Percentiles rank a stretch among this genome's conserved stretches.
Conservation (phyloP, 2,797 vertebrate species). For the Sciurus vulgaris region DNA sequence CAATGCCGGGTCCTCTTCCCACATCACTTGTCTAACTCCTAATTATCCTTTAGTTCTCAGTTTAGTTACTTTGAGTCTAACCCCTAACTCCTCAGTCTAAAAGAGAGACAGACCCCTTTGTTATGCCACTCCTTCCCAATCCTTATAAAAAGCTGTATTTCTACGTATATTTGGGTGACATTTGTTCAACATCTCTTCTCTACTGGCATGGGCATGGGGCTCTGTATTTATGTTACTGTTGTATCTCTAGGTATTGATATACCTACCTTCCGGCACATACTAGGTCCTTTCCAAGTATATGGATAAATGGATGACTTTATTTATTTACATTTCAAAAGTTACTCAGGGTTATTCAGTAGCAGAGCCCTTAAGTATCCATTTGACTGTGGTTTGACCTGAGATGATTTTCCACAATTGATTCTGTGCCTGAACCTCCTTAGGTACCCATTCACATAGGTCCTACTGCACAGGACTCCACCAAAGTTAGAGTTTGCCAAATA, state of each 20-base stretch:
- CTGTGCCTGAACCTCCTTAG: background rate
- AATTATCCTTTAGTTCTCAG: background rate
- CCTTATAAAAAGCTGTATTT: background rate
- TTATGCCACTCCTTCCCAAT: background rate
- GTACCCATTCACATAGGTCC: too few species aligned
- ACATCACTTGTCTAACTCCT: background rate
- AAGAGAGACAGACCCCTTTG: background rate
- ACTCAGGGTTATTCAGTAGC: background rate
- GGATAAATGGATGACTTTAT: background rate
- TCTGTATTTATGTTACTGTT: background rate
- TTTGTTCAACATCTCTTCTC: background rate
- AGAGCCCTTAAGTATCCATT: background rate
- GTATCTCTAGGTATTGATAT: background rate
- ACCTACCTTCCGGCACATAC: background rate
- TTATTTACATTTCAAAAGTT: background rate
- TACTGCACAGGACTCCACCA: background rate
- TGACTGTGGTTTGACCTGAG: background rate
- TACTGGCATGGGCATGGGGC: background rate
- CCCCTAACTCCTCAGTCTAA: background rate
- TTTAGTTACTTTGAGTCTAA: background rate
- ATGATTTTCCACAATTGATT: background rate
- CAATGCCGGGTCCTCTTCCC: background rate
- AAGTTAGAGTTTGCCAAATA: background rate
- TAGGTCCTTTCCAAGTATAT: background rate
- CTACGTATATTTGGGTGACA: background rate